These are phyloP conservation scores for Incurvaria masculella DNA, from an alignment of 2,888 invertebrate genomes.

Conservation along the genomic window DNA sequence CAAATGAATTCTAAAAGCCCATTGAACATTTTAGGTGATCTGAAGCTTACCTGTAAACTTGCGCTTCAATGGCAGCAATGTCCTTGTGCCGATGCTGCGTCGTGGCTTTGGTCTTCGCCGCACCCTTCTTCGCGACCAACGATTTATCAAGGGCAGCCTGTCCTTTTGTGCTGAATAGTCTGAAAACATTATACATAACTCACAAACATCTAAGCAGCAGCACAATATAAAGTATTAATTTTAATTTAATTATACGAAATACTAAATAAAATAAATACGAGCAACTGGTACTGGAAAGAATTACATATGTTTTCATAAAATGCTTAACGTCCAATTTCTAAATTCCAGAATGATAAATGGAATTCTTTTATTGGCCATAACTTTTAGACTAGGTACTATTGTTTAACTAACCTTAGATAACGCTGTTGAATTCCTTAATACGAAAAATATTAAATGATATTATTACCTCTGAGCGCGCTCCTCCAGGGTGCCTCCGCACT, in stretches of 20 bases:
- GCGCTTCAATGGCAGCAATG: conserved; percentile 83
- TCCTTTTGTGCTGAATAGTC: conserved; percentile 92
- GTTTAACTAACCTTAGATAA: too few relatives aligned
- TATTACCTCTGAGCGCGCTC: conserved; percentile 86
- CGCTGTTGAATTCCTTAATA: too few relatives aligned
- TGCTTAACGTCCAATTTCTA: too few relatives aligned
- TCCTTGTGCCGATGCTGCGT: conserved; percentile 74
- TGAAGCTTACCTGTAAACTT: conserved; percentile 68
- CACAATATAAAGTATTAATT: conserved; percentile 1
- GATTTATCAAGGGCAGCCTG: conserved; percentile 89
- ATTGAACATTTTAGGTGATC: background rate
- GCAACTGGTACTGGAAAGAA: too few relatives aligned
- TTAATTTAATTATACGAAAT: too few relatives aligned
- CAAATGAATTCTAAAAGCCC: background rate
- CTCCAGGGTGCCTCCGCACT: conserved; percentile 97
- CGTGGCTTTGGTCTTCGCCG: conserved; percentile 57
- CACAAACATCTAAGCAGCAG: too few relatives aligned
- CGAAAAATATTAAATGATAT: too few relatives aligned
- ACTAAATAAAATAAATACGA: too few relatives aligned
- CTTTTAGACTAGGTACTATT: too few relatives aligned
- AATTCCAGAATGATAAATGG: too few relatives aligned
- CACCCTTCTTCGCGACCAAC: conserved; percentile 86
- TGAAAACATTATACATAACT: conserved; percentile 21
- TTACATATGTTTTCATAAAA: too few relatives aligned
- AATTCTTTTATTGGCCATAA: too few relatives aligned